Evolutionary conservation across 2,888 invertebrate genomes (phyloP).

Genomic region (Lithophane socia): DNA sequence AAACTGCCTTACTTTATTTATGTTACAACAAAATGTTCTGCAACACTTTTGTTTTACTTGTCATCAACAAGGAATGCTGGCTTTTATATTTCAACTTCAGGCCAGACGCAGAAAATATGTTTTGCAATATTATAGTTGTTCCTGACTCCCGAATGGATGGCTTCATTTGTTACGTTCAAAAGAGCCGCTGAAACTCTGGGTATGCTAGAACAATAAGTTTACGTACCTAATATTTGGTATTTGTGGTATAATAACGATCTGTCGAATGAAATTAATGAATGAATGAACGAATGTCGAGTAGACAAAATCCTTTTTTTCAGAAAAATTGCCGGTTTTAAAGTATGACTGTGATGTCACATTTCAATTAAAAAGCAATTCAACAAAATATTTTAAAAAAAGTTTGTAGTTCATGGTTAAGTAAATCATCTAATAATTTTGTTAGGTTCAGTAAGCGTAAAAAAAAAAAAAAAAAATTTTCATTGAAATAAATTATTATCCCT

Average conservation of each 20-base stretch:
- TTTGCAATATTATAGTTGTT: slow-evolving; percentile 48
- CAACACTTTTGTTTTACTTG: slow-evolving; percentile 9
- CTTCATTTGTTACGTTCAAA: slow-evolving; percentile 41
- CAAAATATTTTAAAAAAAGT: not conserved
- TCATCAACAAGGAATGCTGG: slow-evolving; percentile 3
- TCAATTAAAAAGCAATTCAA: not conserved
- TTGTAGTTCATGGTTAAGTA: not conserved
- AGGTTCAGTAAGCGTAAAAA: no score
- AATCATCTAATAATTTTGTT: not conserved
- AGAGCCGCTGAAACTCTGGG: slow-evolving; percentile 12
- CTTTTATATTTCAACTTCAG: slow-evolving; percentile 36
- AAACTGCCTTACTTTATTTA: not conserved
- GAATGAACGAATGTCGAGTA: no score
- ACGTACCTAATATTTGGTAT: not conserved
- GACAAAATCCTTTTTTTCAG: not conserved
- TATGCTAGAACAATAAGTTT: slow-evolving; percentile 15
- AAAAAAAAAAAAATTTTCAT: no score
- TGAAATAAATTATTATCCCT: no score
- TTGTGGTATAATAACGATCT: not conserved
- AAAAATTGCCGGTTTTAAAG: not conserved
- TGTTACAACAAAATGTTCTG: not conserved
- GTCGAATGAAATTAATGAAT: no score
- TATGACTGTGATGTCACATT: not conserved
- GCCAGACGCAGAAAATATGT: slow-evolving; percentile 36
- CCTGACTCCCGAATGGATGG: slow-evolving; percentile 34